phyloP scores from a whole-genome alignment of 2,797 vertebrate species.

The Peromyscus nudipes region DNA sequence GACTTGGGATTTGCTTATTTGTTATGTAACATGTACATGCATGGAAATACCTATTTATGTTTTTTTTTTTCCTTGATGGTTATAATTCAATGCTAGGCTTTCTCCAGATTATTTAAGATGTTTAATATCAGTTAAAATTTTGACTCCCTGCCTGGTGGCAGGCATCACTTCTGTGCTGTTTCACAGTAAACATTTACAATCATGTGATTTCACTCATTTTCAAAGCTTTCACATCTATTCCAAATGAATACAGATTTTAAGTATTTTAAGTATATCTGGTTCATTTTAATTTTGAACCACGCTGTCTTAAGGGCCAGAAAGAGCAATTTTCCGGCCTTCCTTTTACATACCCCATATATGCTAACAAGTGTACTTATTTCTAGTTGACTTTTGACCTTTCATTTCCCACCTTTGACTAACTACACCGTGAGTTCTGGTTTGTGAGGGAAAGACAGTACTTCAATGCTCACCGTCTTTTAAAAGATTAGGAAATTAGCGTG shows the following conservation, averaged over 20 bases:
- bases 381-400: slow-evolving; percentile 56
- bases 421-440: neutral
- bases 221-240: slow-evolving; percentile 17
- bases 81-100: slow-evolving; percentile 50
- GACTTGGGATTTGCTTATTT: slow-evolving; percentile 82
- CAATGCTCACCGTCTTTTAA: slow-evolving; percentile 3
- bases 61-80: slow-evolving; percentile 23
- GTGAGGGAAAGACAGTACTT: slow-evolving; percentile 21
- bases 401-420: slow-evolving; percentile 60
- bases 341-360: slow-evolving; percentile 25
- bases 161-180: slow-evolving; percentile 77
- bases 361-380: slow-evolving; percentile 65
- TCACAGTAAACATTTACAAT: slow-evolving; percentile 71
- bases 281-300: slow-evolving; percentile 66
- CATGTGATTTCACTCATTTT: slow-evolving; percentile 66
- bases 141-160: slow-evolving; percentile 49
- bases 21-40: slow-evolving; percentile 81
- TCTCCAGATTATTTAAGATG: slow-evolving; percentile 67
- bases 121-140: slow-evolving; percentile 65
- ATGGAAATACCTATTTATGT: slow-evolving; percentile 74
- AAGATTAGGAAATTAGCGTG: slow-evolving; percentile 14
- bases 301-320: slow-evolving; percentile 67
- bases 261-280: slow-evolving; percentile 47
- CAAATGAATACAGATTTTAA: slow-evolving; percentile 55
- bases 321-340: slow-evolving; percentile 25